These are phyloP conservation scores for Tiaroga cobitis DNA, from an alignment of 2,797 vertebrate genomes.

Conservation along the genomic window DNA sequence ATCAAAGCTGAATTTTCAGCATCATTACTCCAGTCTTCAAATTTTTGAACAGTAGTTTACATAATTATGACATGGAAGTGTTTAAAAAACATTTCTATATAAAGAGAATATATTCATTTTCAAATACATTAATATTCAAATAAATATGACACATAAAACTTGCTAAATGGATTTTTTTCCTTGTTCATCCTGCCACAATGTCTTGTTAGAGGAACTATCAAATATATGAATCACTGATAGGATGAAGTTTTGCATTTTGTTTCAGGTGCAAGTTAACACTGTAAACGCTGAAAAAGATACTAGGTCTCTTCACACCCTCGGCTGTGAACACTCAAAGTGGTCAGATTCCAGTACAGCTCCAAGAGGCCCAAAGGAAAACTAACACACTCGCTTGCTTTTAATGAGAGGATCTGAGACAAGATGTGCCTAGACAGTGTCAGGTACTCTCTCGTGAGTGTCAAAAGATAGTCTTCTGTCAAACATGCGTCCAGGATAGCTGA, in stretches of 20 bases:
- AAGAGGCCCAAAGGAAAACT: conserved; percentile 33
- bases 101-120: background rate
- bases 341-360: conserved; percentile 12
- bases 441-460: conserved; percentile 9
- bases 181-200: background rate
- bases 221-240: background rate
- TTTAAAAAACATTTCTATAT: too few species aligned
- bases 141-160: background rate
- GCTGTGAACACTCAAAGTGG: conserved; percentile 17
- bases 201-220: background rate
- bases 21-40: background rate
- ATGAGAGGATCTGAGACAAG: conserved; percentile 34
- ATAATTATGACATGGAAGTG: background rate
- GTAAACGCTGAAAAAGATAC: background rate
- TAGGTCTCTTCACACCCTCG: background rate
- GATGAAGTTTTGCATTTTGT: background rate
- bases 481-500: background rate
- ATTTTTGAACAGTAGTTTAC: background rate
- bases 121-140: background rate
- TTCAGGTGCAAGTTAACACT: conserved; percentile 6
- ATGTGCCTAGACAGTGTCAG: conserved; percentile 3
- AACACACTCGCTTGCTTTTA: conserved; percentile 20
- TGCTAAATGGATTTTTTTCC: background rate
- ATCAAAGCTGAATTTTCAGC: background rate
- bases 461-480: conserved; percentile 19